These are phyloP conservation scores for Paragorgia papillata DNA, from an alignment of 92 coral and sea anemone genomes.

Conservation along the genomic window DNA sequence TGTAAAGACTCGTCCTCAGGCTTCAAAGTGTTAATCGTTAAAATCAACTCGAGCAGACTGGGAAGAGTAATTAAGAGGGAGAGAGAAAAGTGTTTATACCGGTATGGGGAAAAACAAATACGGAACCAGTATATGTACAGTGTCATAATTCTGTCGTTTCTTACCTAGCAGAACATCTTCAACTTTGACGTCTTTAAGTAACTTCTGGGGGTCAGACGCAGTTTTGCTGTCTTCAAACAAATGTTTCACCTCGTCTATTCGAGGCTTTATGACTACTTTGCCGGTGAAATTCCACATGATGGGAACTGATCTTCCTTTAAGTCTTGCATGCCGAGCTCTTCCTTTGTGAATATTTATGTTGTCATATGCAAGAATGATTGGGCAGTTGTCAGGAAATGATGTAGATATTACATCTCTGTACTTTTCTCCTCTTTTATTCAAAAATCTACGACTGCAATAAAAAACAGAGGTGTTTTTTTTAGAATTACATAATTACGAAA, in stretches of 20 bases:
- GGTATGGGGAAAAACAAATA: conserved; percentile 18
- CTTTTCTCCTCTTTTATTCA: neutral
- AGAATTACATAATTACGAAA: too few species aligned
- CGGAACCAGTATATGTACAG: too few species aligned
- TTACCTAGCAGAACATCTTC: conserved; percentile 27
- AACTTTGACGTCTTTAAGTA: neutral
- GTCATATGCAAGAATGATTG: conserved; percentile 42
- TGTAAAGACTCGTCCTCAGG: too few species aligned
- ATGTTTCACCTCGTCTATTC: neutral
- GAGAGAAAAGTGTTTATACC: conserved; percentile 34
- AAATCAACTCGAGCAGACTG: too few species aligned
- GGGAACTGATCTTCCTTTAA: conserved; percentile 33
- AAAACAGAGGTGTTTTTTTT: too few species aligned
- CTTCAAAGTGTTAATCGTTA: too few species aligned
- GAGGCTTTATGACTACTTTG: conserved; percentile 36
- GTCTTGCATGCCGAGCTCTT: conserved; percentile 47
- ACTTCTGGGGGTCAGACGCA: too few species aligned
- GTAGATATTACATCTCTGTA: neutral
- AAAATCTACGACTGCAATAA: conserved; percentile 8
- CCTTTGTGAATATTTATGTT: conserved; percentile 56
- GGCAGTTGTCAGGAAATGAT: conserved; percentile 36
- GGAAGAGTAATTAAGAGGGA: too few species aligned
- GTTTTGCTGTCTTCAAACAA: too few species aligned
- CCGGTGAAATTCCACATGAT: conserved; percentile 57
- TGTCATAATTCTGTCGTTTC: too few species aligned